phyloP scores from a whole-genome alignment of 2,797 vertebrate genomes.

The Hyperoplus immaculatus region DNA sequence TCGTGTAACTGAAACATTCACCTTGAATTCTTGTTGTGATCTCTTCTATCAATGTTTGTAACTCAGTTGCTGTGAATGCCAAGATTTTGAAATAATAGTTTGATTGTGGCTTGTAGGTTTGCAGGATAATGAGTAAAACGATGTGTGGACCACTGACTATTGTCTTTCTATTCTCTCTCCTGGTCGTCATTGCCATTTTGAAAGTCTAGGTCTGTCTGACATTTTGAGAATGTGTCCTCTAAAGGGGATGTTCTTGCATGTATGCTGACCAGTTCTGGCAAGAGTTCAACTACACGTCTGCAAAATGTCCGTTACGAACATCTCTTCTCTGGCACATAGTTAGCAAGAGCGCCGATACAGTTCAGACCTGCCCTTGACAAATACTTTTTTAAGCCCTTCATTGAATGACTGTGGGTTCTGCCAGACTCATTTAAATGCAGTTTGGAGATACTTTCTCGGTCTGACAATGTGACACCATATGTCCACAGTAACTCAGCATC shows the following conservation, averaged over 20 bases:
- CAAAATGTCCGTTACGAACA: conserved; percentile 11
- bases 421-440: conserved; percentile 5
- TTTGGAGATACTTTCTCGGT: background rate
- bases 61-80: conserved; percentile 7
- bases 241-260: conserved; percentile 12
- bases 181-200: background rate
- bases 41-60: conserved; percentile 13
- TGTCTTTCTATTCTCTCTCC: background rate
- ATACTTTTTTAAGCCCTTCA: background rate
- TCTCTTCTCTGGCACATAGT: conserved; percentile 16
- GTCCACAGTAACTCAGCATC: background rate
- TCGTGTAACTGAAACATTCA: conserved; percentile 9
- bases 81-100: conserved; percentile 1
- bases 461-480: background rate
- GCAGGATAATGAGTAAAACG: conserved; percentile 18
- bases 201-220: conserved; percentile 26
- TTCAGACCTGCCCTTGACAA: conserved; percentile 20
- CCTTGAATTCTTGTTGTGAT: conserved; percentile 8
- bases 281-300: conserved; percentile 32
- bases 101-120: conserved; percentile 3
- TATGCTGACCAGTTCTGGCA: conserved; percentile 18
- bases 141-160: conserved; percentile 3
- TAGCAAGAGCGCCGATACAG: background rate
- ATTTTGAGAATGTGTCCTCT: conserved; percentile 18
- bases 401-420: background rate